Base-by-base conservation (phyloP, 1,140 invertebrate species). In the Sitodiplosis mosellana region DNA sequence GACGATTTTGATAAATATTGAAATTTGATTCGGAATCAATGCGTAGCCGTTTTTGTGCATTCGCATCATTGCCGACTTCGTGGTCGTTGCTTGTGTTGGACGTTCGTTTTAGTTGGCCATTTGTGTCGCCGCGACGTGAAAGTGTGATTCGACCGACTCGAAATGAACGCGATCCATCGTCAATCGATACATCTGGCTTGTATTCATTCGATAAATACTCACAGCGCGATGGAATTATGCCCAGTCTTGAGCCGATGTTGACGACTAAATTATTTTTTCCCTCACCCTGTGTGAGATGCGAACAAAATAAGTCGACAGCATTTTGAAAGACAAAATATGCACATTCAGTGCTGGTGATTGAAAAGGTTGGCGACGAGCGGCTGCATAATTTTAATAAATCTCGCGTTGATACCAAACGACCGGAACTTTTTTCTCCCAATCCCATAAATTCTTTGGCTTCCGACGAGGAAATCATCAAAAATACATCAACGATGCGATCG, bases 311-410 rank as follows among this genome's bases (percentile, higher is more conserved):
- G 66, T 95, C 90, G 19, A 92, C 74, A 1, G 89, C 89, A 69
- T 95, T 84, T 67, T 90, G 84, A 48, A 91, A 78, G 2, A 90
- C 77, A 62, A 80, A 80, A 19, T 83, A 67, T 4, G 77, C 80
- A 5, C 82, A 80, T 43, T 78, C 74, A n/a, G 76, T 67, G 33
- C 80, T 82, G 0, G 77, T 75, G 1, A 84, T 75, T 55, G 84
- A 72, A 63, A 87, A 91, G 55, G 81, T 75, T 12, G 75, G 61
- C 18, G 77, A 68, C 8, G 87, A 77, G 57, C 92, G 73, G 12
- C 75, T 69, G 59, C 90, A 95, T 79, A 90, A 90, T 65, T 94
- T 95, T 49, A 96, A 78, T 11, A 97, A 70, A 74, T 97, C 93
- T 54, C 91, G 77, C 0, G 82, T 85, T 1, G 83, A 85, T 17